phyloP scores from a whole-genome alignment of 2,888 invertebrate genomes.

The Orthonychiurus folsomi region DNA sequence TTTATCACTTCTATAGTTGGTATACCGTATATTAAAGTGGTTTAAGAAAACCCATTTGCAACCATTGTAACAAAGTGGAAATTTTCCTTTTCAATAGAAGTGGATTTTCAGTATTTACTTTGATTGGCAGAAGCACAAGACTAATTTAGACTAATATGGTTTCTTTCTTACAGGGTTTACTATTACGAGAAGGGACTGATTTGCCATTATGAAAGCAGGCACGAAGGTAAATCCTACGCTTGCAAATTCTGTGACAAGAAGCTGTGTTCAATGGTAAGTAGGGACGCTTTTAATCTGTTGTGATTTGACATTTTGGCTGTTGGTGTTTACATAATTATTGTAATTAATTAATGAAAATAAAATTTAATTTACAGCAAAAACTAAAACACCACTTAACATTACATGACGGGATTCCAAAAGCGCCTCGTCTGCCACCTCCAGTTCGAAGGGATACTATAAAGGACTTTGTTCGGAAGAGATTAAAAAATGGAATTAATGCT shows the following conservation, averaged over 20 bases:
- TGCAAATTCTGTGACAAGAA: neutral
- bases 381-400: neutral
- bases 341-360: too few relatives aligned
- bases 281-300: too few relatives aligned
- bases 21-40: too few relatives aligned
- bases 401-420: neutral
- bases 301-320: too few relatives aligned
- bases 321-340: too few relatives aligned
- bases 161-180: neutral
- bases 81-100: too few relatives aligned
- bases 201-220: neutral
- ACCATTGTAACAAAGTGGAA: too few relatives aligned
- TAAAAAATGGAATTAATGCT: neutral
- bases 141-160: neutral
- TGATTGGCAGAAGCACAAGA: neutral
- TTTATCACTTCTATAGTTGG: too few relatives aligned
- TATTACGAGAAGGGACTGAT: neutral
- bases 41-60: too few relatives aligned
- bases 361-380: neutral
- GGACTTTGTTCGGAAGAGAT: neutral
- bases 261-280: neutral
- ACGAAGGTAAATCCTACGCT: neutral
- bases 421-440: neutral
- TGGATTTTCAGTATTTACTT: too few relatives aligned
- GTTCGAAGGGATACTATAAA: neutral